phyloP scores from a whole-genome alignment of 1,140 invertebrate genomes.

The Microplitis mediator region DNA sequence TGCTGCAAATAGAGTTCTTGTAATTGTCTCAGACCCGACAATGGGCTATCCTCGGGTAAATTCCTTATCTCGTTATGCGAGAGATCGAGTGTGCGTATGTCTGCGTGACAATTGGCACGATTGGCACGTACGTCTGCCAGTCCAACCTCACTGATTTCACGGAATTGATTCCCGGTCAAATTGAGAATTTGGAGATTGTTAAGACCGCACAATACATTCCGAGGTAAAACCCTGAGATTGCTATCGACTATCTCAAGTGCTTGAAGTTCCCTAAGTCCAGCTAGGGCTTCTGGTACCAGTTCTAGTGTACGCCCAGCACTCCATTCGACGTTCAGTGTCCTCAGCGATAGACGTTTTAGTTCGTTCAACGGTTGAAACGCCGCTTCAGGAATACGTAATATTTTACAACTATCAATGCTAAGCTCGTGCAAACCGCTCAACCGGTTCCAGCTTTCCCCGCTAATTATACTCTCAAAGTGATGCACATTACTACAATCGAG shows the following conservation, averaged over 20 bases:
- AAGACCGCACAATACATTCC: conserved; percentile 76
- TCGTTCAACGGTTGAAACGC: conserved; percentile 79
- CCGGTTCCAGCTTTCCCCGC: conserved; percentile 73
- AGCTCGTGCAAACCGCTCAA: conserved; percentile 76
- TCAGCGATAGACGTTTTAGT: conserved; percentile 75
- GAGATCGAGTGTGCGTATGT: conserved; percentile 76
- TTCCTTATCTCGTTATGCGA: conserved; percentile 78
- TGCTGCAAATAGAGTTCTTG: conserved; percentile 79
- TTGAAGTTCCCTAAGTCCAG: conserved; percentile 77
- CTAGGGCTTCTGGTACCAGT: conserved; percentile 70
- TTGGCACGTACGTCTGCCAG: conserved; percentile 60
- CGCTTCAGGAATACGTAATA: conserved; percentile 75
- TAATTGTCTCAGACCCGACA: conserved; percentile 74
- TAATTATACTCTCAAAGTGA: conserved; percentile 79
- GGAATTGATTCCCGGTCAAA: conserved; percentile 80
- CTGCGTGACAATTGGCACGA: conserved; percentile 62
- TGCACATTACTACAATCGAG: conserved; percentile 80
- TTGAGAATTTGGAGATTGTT: conserved; percentile 81
- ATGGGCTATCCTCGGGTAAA: conserved; percentile 73
- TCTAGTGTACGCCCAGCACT: conserved; percentile 74
- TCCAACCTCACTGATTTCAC: conserved; percentile 75
- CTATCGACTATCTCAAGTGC: conserved; percentile 81
- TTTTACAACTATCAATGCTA: conserved; percentile 78
- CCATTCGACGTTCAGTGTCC: conserved; percentile 80
- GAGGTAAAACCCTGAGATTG: conserved; percentile 78